Evolutionary conservation across 2,113 vertebrate genomes (phyloP).

Genomic region (Bostrychus sinensis): DNA sequence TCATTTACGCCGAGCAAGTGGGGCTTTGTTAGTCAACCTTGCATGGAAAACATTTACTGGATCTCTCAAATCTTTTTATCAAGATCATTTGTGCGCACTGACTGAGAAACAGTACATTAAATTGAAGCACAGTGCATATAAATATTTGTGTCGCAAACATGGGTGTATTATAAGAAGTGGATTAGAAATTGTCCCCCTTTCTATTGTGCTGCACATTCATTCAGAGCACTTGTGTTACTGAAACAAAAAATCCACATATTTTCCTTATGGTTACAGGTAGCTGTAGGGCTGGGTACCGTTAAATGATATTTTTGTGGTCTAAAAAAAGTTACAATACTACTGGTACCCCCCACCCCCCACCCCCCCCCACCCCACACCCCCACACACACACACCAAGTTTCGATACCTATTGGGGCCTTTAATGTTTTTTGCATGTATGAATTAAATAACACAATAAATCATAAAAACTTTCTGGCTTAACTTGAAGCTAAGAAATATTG

Average conservation of each 20-base stretch:
- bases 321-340: too few species aligned
- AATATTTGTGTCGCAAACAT: conserved; percentile 21
- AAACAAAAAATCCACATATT: background rate
- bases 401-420: too few species aligned
- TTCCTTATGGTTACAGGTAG: background rate
- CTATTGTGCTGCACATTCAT: background rate
- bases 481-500: too few species aligned
- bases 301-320: too few species aligned
- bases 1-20: conserved; percentile 36
- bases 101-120: conserved; percentile 1
- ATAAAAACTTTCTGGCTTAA: too few species aligned
- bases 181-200: background rate
- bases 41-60: conserved; percentile 43
- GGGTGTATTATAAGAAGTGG: background rate
- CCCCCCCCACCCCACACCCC: too few species aligned
- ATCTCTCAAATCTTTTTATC: conserved; percentile 41
- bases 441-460: too few species aligned
- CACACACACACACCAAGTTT: too few species aligned
- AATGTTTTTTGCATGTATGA: too few species aligned
- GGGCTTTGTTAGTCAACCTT: conserved; percentile 52
- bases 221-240: background rate
- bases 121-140: conserved; percentile 9
- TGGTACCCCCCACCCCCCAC: too few species aligned
- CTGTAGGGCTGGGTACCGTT: too few species aligned
- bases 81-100: conserved; percentile 18